phyloP scores from a whole-genome alignment of 2,797 vertebrate species.

The Myotis pilosus region DNA sequence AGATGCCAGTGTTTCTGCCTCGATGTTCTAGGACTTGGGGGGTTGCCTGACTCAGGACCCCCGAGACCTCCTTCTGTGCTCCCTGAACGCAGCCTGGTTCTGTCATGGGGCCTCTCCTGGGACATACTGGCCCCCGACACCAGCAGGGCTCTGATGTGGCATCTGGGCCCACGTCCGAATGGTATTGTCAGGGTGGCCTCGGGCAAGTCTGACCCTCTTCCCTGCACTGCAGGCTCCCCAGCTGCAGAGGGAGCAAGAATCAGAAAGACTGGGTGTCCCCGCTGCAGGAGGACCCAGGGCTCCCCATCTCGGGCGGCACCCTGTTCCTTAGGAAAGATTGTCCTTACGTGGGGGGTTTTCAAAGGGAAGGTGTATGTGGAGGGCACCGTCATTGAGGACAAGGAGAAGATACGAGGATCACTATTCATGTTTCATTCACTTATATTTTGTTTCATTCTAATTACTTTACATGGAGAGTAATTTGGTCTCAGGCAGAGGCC shows the following conservation, averaged over 20 bases:
- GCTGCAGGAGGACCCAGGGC: no score
- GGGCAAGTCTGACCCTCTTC: background rate
- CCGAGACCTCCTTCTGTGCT: background rate
- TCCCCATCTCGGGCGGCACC: accelerated
- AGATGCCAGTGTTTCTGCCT: accelerated
- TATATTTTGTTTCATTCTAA: background rate
- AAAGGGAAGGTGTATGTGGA: accelerated
- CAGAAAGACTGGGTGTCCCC: no score
- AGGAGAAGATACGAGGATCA: background rate
- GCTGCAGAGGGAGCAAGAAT: accelerated
- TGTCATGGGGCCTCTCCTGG: background rate
- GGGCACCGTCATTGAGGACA: background rate
- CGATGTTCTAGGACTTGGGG: accelerated
- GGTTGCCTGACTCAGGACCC: background rate
- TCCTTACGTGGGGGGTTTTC: background rate
- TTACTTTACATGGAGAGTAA: background rate
- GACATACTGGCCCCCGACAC: background rate
- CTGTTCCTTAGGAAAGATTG: background rate
- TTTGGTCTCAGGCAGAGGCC: background rate
- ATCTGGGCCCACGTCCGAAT: background rate
- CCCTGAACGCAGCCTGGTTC: background rate
- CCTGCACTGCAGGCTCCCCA: background rate
- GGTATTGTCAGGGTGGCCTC: background rate
- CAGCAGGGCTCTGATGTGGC: background rate
- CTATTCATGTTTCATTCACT: background rate